phyloP scores from a whole-genome alignment of 2,113 vertebrate genomes.

The Elaphurus davidianus region DNA sequence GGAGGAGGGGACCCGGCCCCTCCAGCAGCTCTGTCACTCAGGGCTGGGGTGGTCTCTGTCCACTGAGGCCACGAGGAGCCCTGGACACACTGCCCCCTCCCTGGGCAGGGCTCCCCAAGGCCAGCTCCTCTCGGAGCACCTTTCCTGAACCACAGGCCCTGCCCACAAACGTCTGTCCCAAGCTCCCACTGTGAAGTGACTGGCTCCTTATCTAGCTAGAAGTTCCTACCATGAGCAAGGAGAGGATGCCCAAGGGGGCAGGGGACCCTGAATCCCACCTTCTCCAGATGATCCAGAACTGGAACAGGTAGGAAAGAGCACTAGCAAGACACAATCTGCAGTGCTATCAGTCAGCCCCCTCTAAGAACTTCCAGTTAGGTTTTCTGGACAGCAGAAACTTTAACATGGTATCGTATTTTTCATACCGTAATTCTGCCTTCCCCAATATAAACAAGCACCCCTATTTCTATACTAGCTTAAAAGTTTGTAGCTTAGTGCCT shows the following conservation, averaged over 20 bases:
- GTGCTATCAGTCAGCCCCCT: neutral
- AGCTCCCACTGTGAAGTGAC: neutral
- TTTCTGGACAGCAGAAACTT: neutral
- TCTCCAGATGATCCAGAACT: neutral
- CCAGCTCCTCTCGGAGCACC: neutral
- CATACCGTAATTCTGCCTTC: neutral
- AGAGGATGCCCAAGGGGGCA: neutral
- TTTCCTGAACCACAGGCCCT: neutral
- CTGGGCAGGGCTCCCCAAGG: neutral
- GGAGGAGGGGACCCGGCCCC: neutral
- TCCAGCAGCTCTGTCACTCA: neutral
- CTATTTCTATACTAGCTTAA: conserved; percentile 15
- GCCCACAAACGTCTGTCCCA: neutral
- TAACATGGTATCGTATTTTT: neutral
- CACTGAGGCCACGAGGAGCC: neutral
- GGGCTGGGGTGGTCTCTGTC: neutral
- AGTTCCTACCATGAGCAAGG: neutral
- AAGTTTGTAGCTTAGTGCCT: neutral
- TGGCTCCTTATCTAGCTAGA: neutral
- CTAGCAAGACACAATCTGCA: neutral
- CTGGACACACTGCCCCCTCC: neutral
- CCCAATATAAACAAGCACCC: neutral
- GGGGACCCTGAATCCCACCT: neutral
- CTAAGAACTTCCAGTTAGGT: neutral
- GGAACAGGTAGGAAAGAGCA: neutral